Evolutionary conservation across 1,140 invertebrate genomes (phyloP), one percentile per base, ranked within the genome.

Genomic region (Cyclina sinensis): DNA sequence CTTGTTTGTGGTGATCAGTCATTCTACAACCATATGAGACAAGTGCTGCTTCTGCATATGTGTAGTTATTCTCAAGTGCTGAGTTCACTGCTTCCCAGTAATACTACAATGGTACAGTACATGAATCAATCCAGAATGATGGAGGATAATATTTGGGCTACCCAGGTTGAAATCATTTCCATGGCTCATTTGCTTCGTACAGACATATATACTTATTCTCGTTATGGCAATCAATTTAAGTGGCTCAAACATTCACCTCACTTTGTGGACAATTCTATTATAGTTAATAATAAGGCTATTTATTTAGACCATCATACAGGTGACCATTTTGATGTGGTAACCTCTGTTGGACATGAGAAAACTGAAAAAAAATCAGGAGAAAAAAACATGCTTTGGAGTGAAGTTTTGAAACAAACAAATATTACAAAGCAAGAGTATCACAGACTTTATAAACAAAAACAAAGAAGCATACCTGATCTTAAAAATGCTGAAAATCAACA

Each of bases 151-250:
- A 32, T 57, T 16, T 86, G 84, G 84, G 84, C 84, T 11, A 86
- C 70, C 7, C 39, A 86, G 43, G 74, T 65, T 16, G 84, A 86
- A 46, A 39, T 86, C 37, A 46, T 39, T 18, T 27, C 84, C 32
- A 86, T 65, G 32, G 74, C 84, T 27, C 70, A 86, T n/a, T 9
- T 86, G 14, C 27, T 86, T 16, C 24, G 62, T 2, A 86, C 84
- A 3, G 54, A 86, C 43, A 86, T 86, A 9, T 86, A 86, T 62
- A 43, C 84, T 24, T 86, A 86, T 30, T 78, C 84, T 5, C 54
- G 48, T 35, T 79, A 86, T 78, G 84, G 73, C 35, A 35, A n/a
- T 46, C 0, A 73, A 1, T 21, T 73, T 46, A 86, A 86, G 39
- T 86, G 84, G 84, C 21, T 86, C n/a, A 76, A 65, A 46, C 70